Evolutionary conservation across 2,797 vertebrate species (phyloP), one percentile per base, ranked within the genome.

Genomic region (Enteromius afrohamiltoni): DNA sequence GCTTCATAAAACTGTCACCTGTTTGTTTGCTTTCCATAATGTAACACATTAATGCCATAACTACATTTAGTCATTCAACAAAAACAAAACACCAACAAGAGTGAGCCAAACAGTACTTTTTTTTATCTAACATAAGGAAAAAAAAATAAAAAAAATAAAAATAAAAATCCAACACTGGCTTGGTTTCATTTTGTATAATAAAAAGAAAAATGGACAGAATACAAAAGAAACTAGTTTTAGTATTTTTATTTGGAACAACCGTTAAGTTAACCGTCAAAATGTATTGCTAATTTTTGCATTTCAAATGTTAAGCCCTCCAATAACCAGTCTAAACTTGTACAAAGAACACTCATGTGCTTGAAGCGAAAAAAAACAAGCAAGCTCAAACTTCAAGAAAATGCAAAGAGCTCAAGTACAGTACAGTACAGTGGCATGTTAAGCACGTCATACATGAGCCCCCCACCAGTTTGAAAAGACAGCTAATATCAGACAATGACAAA

Each of bases 231-330:
- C 7, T 45, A 69, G 51, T 70, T 75, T 73, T 5, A 69, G 82
- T 80, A 71, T 71, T 90, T 85, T 85, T 90, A 90, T 83, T 93
- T 90, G 92, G 87, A 92, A 93, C 92, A 93, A 91, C 90, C 92
- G 85, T 90, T 82, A 89, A 89, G 89, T 93, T 86, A 74, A 78
- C 91, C 85, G 89, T 88, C 85, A 78, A 88, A 85, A 87, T 87
- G 90, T 91, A 92, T 93, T 93, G 91, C 90, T 91, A 86, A 47
- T 89, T 75, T 83, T 83, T 88, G 87, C 91, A 88, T 90, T 90
- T 86, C 88, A 89, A 67, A 80, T 88, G 85, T 90, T 68, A 73
- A 90, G 79, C n/a, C 69, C 83, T 85, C 37, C 23, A 42, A 85
- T 85, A 79, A 75, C 31, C 71, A 77, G 83, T 85, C 85, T 82